Evolutionary conservation across 2,888 invertebrate species (phyloP), one percentile per base, ranked within the genome.

Genomic region (Masnerella sp.): DNA sequence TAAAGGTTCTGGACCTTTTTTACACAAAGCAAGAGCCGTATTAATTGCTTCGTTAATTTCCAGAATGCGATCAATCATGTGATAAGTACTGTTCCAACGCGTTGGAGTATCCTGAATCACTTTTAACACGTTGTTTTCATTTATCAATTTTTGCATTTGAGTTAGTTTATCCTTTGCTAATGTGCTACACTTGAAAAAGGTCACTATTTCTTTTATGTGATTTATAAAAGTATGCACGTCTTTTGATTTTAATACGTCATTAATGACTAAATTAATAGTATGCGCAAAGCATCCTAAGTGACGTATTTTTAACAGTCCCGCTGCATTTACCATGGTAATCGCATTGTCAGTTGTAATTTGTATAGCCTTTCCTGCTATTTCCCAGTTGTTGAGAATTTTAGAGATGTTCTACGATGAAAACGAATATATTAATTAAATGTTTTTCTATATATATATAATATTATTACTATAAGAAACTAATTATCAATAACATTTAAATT

Each of bases 21-120:
- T 51, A 11, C 62, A 51, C n/a, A 51, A 14, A 17, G 40, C 9
- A 1, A 62, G 11, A n/a, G 62, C 51, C 15, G 47, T 11, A 5
- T n/a, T 14, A 1, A 61, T 14, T 8, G 61, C 28, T 20, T 61
- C 49, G 9, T 5, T 18, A 28, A 40, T 28, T 9, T 38, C 38
- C 25, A 61, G 20, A 12, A 38, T 8, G 49, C 61, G n/a, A 32
- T 38, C 18, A 1, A 61, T 20, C 49, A 49, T 61, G 4, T 40
- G 2, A 8, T 14, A n/a, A 11, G 59, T 61, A 15, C 47, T 47
- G 38, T 61, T 61, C 38, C 49, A 51, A 2, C 49, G 15, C 1
- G 34, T 51, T 1, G 32, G 32, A 34, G 34, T 34, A 8, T 51
- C 20, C 25, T 51, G 49, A 30, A 51, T 51, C 14, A 34, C 18